phyloP scores from a whole-genome alignment of 2,888 invertebrate genomes.

The Rhabditoides inermis region DNA sequence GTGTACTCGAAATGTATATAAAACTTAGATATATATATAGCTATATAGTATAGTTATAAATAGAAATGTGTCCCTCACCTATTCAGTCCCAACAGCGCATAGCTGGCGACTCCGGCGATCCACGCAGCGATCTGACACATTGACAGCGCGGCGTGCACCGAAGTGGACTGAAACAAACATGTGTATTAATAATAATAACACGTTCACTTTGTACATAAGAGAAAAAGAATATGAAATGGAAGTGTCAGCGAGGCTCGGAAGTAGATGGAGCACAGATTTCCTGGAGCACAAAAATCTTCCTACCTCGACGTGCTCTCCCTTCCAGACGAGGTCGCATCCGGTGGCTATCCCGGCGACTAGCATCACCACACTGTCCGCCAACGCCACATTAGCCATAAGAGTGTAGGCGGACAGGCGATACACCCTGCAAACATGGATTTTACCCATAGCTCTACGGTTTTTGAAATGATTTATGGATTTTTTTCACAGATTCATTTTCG shows the following conservation, averaged over 20 bases:
- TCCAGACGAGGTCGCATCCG: not conserved
- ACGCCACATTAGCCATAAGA: conserved; percentile 42
- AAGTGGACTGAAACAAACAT: not conserved
- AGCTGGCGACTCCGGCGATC: conserved; percentile 45
- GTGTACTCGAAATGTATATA: too few relatives aligned
- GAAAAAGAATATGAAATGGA: too few relatives aligned
- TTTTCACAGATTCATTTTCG: too few relatives aligned
- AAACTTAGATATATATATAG: too few relatives aligned
- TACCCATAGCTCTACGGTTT: too few relatives aligned
- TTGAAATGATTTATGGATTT: too few relatives aligned
- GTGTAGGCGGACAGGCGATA: conserved; percentile 50
- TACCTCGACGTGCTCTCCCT: not conserved
- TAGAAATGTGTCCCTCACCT: too few relatives aligned
- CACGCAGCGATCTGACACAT: conserved; percentile 44
- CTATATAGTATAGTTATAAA: too few relatives aligned
- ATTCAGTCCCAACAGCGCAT: conserved; percentile 29
- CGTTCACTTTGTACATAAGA: not conserved
- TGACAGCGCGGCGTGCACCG: conserved; percentile 22
- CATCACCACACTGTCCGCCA: conserved; percentile 33
- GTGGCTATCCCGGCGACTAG: conserved; percentile 1
- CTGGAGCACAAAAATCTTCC: not conserved
- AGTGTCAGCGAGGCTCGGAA: too few relatives aligned
- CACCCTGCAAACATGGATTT: too few relatives aligned
- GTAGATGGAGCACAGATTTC: too few relatives aligned
- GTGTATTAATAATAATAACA: not conserved